These are phyloP conservation scores for Elysia crispata DNA, from an alignment of 2,888 invertebrate genomes.

Conservation along the genomic window DNA sequence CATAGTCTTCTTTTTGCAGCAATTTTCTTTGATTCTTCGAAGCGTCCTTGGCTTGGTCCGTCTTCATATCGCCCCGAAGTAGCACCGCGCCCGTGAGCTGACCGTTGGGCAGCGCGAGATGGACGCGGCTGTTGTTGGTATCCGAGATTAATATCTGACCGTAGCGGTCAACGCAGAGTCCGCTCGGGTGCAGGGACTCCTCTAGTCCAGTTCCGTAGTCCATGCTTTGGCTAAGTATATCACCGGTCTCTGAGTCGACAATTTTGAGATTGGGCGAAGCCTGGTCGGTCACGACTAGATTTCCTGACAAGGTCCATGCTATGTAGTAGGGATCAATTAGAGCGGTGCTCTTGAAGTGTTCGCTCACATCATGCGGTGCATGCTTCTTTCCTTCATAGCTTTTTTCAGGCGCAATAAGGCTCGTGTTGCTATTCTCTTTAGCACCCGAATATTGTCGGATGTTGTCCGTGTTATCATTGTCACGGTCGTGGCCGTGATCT, in stretches of 20 bases:
- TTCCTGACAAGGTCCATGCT: slow-evolving; percentile 62
- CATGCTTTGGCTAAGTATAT: slow-evolving; percentile 61
- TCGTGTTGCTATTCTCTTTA: no score
- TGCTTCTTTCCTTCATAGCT: no score
- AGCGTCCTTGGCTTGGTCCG: no score
- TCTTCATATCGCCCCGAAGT: slow-evolving; percentile 53
- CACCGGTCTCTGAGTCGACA: slow-evolving; percentile 71
- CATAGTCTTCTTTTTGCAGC: neutral
- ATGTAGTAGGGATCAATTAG: slow-evolving; percentile 74
- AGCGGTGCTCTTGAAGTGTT: slow-evolving; percentile 54
- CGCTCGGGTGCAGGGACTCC: slow-evolving; percentile 70
- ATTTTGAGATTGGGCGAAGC: slow-evolving; percentile 73
- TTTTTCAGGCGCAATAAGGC: no score
- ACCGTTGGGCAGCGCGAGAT: slow-evolving; percentile 69
- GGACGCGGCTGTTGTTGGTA: slow-evolving; percentile 70
- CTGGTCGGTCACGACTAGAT: slow-evolving; percentile 72
- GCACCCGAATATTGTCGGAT: no score
- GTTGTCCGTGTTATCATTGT: no score
- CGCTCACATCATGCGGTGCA: neutral
- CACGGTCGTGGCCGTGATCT: no score
- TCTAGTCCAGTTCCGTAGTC: slow-evolving; percentile 65
- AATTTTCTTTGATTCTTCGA: no score
- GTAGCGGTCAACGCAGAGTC: slow-evolving; percentile 68
- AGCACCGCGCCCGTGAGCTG: slow-evolving; percentile 62
- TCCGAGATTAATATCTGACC: slow-evolving; percentile 73